phyloP scores from a whole-genome alignment of 2,113 vertebrate genomes.

The Erythrocercus mccallii region DNA sequence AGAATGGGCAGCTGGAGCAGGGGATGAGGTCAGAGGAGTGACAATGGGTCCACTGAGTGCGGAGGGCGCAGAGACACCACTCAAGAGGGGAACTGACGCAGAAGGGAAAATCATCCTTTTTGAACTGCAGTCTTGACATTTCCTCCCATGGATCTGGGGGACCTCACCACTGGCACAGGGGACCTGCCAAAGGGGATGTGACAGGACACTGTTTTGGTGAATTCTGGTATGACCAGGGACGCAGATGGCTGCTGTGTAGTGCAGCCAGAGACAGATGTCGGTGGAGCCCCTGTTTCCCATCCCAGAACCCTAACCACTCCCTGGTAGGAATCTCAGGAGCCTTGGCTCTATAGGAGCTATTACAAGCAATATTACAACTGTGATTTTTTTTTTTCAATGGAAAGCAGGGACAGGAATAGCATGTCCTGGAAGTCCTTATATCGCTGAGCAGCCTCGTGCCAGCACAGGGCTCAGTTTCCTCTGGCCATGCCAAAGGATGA shows the following conservation, averaged over 20 bases:
- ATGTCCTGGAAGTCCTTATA: constrained; percentile 6
- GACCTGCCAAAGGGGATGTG: background rate
- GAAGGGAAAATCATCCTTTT: background rate
- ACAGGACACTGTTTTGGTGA: background rate
- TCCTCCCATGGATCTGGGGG: background rate
- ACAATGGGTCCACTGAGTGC: accelerated
- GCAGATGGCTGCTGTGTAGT: background rate
- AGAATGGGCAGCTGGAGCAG: background rate
- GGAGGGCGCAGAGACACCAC: background rate
- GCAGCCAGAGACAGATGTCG: background rate
- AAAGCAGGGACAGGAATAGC: constrained; percentile 1
- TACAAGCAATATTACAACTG: background rate
- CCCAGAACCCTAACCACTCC: background rate
- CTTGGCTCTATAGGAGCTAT: background rate
- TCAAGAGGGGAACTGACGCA: background rate
- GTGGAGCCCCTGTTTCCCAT: background rate
- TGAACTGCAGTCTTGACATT: background rate
- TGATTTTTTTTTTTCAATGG: background rate
- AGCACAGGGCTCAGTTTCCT: background rate
- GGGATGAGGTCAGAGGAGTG: background rate
- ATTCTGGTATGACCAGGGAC: background rate
- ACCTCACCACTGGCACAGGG: accelerated
- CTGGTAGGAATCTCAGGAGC: background rate
- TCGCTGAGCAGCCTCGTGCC: background rate
- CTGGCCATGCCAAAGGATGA: background rate